Evolutionary conservation across 2,888 invertebrate species (phyloP), one percentile per base, ranked within the genome.

Genomic region (Drosophila subquinaria): DNA sequence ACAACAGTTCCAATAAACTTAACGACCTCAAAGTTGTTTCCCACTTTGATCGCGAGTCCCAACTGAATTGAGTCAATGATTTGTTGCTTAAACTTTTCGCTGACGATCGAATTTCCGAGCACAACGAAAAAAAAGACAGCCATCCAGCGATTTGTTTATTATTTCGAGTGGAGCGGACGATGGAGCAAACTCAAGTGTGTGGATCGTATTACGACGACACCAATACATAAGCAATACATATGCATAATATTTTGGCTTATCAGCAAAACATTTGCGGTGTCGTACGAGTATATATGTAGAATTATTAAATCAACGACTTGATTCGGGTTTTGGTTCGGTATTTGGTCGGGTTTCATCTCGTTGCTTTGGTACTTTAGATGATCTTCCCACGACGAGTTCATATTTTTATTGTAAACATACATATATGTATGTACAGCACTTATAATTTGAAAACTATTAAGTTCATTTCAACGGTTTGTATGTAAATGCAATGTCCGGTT

Each of bases 381-480:
- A 10, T 45, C 11, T 36, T 52, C 53, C 11, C 47, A 60, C 61
- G 61, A 2, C 15, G 4, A 42, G n/a, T 23, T 8, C 11, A 35
- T 36, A 53, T 45, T 45, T 43, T 15, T 15, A n/a, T 8, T 35
- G 13, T 5, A 9, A n/a, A 17, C 11, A 40, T 33, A 17, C 23
- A 45, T 17, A 9, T 11, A 43, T 23, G 23, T 20, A 43, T n/a
- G 35, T 35, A 50, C 47, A 4, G 3, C 20, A 20, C 8, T 17
- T 11, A 13, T n/a, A 23, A 17, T 30, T 40, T 17, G 10, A 2
- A 30, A 48, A 30, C 9, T 15, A 30, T 30, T 15, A 4, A 30
- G 8, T 30, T 8, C 30, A 51, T 17, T 51, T 51, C 20, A 35
- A 51, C 20, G 15, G 50, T 11, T 50, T 27, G 27, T 27, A 38